Percentiles rank a stretch among this genome's conserved stretches.
Conservation (phyloP, 1,140 invertebrate genomes). For the Oedothorax gibbosus region DNA sequence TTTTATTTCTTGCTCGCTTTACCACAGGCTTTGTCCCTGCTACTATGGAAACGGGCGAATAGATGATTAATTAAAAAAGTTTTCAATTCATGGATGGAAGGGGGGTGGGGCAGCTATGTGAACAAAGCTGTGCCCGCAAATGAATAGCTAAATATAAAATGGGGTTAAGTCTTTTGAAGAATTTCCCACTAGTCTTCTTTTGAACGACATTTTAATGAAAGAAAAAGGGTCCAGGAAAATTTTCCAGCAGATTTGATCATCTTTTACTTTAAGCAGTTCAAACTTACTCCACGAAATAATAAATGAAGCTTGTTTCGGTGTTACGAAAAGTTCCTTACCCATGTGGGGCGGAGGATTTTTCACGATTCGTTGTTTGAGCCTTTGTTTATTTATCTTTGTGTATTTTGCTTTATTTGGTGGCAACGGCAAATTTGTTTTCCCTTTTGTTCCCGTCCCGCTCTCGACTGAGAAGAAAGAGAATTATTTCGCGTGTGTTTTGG, state of each 20-base stretch:
- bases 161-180: too few species aligned
- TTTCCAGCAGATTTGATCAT: conserved; percentile 20
- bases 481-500: neutral
- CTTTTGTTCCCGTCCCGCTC: conserved; percentile 50
- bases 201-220: too few species aligned
- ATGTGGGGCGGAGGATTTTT: neutral
- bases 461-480: conserved; percentile 34
- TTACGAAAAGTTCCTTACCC: conserved; percentile 50
- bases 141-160: too few species aligned
- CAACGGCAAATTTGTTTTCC: conserved; percentile 60
- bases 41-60: conserved; percentile 41
- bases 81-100: conserved; percentile 56
- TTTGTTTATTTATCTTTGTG: conserved; percentile 60
- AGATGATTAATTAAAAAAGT: conserved; percentile 61
- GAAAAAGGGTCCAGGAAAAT: too few species aligned
- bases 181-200: too few species aligned
- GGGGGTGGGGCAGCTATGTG: too few species aligned
- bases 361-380: conserved; percentile 19
- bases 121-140: too few species aligned
- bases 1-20: conserved; percentile 10
- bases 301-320: conserved; percentile 60
- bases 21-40: conserved; percentile 45
- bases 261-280: too few species aligned
- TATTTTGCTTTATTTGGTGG: conserved; percentile 59
- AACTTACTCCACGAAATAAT: conserved; percentile 50